phyloP scores from a whole-genome alignment of 2,113 vertebrate genomes.

The Felis chaus region DNA sequence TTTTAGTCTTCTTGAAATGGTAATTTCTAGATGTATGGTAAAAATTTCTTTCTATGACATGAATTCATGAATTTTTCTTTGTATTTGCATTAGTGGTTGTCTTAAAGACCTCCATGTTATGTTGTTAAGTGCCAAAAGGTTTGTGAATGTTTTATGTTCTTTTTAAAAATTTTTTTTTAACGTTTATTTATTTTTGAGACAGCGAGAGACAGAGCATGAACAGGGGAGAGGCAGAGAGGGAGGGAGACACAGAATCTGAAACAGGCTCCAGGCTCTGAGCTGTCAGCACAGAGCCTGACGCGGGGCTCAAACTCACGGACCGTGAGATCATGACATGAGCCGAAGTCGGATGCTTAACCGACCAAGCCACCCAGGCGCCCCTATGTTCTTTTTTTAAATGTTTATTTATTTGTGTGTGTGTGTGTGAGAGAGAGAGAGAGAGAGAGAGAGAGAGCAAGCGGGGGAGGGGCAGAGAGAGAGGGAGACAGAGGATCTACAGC shows the following conservation, averaged over 20 bases:
- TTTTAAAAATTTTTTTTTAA: not conserved
- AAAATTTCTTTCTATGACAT: not conserved
- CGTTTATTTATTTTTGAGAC: not conserved
- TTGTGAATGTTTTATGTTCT: not conserved
- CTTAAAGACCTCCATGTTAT: slow-evolving; percentile 14
- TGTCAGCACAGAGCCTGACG: not conserved
- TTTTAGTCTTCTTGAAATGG: slow-evolving; percentile 6
- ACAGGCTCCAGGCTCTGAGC: not conserved
- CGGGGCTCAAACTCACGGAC: not conserved
- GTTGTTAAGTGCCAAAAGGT: not conserved
- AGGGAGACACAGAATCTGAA: not conserved
- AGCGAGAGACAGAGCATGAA: not conserved
- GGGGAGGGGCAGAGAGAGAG: not conserved
- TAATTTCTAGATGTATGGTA: not conserved
- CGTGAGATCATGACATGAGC: not conserved
- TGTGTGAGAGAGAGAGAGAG: accelerated
- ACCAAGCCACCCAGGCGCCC: not conserved
- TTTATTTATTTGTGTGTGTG: not conserved
- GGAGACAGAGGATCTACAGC: not conserved
- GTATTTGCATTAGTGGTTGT: not conserved
- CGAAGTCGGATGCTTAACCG: not conserved
- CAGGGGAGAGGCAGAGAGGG: not conserved
- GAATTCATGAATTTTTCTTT: not conserved
- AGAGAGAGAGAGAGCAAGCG: not conserved
- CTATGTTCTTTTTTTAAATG: not conserved